phyloP scores from a whole-genome alignment of 2,797 vertebrate species.

The Notoglanidium macrostoma region DNA sequence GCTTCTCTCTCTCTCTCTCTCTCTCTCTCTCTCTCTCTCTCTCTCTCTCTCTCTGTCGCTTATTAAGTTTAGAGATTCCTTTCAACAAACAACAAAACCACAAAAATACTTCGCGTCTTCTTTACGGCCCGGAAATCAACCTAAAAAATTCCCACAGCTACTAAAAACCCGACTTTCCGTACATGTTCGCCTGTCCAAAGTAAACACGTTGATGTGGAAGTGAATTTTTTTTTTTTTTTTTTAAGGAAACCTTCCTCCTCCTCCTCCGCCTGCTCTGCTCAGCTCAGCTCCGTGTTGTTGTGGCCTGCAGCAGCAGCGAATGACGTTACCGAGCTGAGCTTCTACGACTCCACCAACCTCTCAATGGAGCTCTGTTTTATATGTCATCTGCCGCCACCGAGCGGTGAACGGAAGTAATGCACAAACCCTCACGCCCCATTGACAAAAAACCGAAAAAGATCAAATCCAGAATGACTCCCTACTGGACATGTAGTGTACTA shows the following conservation, averaged over 20 bases:
- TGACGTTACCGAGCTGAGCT: slow-evolving; percentile 33
- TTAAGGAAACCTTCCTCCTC: not conserved
- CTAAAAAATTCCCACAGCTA: not conserved
- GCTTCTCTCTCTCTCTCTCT: not conserved
- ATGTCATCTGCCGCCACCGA: slow-evolving; percentile 33
- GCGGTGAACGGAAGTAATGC: not conserved
- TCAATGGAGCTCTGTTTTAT: not conserved
- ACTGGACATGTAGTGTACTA: not conserved
- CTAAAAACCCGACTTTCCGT: not conserved
- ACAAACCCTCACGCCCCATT: not conserved
- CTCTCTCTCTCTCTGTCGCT: not conserved
- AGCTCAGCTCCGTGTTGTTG: slow-evolving; percentile 30
- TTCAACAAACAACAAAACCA: slow-evolving; percentile 17
- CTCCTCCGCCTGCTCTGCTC: not conserved
- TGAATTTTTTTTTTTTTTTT: not conserved
- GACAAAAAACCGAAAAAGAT: slow-evolving; percentile 4
- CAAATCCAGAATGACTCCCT: not conserved
- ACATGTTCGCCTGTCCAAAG: not conserved
- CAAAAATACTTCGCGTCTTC: not conserved
- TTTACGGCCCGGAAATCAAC: not conserved
- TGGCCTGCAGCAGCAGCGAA: slow-evolving; percentile 41
- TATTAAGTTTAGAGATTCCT: slow-evolving; percentile 40
- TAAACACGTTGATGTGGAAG: slow-evolving; percentile 3
- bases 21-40: not conserved
- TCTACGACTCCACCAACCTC: slow-evolving; percentile 27